Evolutionary conservation across 2,888 invertebrate species (phyloP), one percentile per base, ranked within the genome.

Genomic region (Lithosia quadra): DNA sequence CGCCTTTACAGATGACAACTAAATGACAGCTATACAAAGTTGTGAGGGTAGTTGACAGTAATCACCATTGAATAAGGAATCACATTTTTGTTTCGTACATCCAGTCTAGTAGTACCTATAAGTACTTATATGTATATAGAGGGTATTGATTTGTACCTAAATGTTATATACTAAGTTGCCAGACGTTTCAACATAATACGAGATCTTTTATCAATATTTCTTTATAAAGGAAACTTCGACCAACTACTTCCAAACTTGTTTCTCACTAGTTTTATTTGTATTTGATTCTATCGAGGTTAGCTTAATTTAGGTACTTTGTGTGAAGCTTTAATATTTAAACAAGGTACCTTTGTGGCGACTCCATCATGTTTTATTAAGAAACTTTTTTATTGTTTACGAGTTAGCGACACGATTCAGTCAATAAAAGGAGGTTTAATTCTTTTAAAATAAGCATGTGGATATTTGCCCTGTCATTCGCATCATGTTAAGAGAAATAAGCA

Each of bases 401-500:
- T 73, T 64, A 21, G 22, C 22, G 24, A n/a, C 21, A 63, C 64
- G 43, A 67, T 67, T 72, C 49, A 69, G 53, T 22, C 33, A 49
- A 67, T 59, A 67, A 67, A 70, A 62, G 8, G 53, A 56, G 15
- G 43, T 63, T 49, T 28, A 21, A 58, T 10, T 49, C 34, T 63
- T n/a, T 43, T 18, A 43, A 43, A n/a, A 34, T 62, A 10, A 53
- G 79, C 75, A 77, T 13, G 77, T 78, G 74, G 76, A 75, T 74
- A 78, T 79, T 28, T 79, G 79, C 80, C 72, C 73, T 78, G 77
- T 74, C 67, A 70, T 74, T 78, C 72, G 76, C 71, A 74, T 80
- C 70, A 76, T 79, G 73, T 72, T 78, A 71, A 69, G 75, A 77
- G 76, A 74, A 82, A 66, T 79, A 71, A 66, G 81, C 79, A 83